Conservation (phyloP, 2,113 vertebrate species). For the Motacilla tschutschensis region DNA sequence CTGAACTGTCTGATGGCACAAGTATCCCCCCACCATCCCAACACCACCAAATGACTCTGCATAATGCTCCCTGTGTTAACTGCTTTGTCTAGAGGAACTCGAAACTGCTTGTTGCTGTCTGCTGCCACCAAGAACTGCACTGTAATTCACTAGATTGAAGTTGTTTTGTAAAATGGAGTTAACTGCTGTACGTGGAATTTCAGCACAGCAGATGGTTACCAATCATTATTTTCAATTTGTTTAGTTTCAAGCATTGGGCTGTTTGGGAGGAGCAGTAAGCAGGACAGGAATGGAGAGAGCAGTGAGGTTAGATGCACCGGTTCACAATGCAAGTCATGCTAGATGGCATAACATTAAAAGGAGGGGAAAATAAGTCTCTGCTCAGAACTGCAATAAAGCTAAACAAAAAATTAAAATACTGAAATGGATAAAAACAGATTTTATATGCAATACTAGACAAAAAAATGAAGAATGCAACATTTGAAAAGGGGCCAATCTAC, state of each 20-base stretch:
- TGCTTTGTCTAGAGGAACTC: conserved; percentile 66
- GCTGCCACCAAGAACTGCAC: conserved; percentile 62
- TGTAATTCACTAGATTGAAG: conserved; percentile 74
- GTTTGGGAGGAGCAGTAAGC: conserved; percentile 30
- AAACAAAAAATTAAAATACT: not conserved
- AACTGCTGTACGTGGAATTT: conserved; percentile 78
- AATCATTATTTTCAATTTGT: conserved; percentile 80
- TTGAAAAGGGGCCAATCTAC: conserved; percentile 30
- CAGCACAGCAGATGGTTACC: conserved; percentile 78
- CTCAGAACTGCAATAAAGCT: not conserved
- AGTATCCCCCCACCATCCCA: not conserved
- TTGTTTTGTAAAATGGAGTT: conserved; percentile 80
- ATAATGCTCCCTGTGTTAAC: conserved; percentile 6
- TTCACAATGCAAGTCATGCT: not conserved
- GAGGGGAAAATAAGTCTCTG: not conserved
- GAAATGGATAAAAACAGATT: not conserved
- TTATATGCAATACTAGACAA: not conserved
- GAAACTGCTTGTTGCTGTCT: conserved; percentile 69
- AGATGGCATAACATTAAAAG: not conserved
- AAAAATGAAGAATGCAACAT: not conserved
- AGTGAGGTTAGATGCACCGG: not conserved
- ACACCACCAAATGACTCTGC: conserved; percentile 5
- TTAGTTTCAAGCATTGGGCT: conserved; percentile 65
- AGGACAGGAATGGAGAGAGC: not conserved
- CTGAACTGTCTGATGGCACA: not conserved